phyloP scores from a whole-genome alignment of 2,888 invertebrate species.

The Plebejus anna region DNA sequence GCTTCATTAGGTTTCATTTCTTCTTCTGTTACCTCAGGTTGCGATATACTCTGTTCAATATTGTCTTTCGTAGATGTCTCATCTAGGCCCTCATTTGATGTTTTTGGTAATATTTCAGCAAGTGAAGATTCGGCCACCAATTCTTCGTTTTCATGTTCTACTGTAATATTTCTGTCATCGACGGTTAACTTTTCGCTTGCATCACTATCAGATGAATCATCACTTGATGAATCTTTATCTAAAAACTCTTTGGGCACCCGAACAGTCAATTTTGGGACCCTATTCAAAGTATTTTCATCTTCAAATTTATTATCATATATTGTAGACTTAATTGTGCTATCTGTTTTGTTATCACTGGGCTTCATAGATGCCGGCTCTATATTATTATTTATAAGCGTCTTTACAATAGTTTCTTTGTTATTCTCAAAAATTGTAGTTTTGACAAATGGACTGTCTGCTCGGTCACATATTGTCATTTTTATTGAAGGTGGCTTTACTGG shows the following conservation, averaged over 20 bases:
- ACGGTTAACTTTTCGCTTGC: conserved; percentile 81
- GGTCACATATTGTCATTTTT: conserved; percentile 75
- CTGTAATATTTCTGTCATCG: conserved; percentile 68
- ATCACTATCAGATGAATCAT: conserved; percentile 80
- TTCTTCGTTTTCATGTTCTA: conserved; percentile 43
- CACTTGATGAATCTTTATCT: conserved; percentile 75
- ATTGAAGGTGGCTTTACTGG: conserved; percentile 62
- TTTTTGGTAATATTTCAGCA: not conserved
- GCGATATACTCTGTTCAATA: conserved; percentile 39
- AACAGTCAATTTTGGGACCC: conserved; percentile 85
- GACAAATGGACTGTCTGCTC: conserved; percentile 72
- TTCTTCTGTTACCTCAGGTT: conserved; percentile 36
- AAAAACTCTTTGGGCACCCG: conserved; percentile 82
- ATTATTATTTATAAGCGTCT: conserved; percentile 66
- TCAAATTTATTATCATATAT: conserved; percentile 74
- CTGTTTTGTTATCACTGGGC: conserved; percentile 57
- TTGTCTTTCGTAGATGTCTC: conserved; percentile 36
- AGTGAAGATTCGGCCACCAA: conserved; percentile 39
- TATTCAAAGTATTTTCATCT: conserved; percentile 69
- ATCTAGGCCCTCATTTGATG: conserved; percentile 32
- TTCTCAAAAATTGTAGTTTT: conserved; percentile 70
- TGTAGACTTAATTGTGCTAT: conserved; percentile 65
- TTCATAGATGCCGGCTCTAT: conserved; percentile 47
- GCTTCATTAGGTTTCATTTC: conserved; percentile 50
- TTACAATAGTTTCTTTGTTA: conserved; percentile 61